Evolutionary conservation across 2,888 invertebrate genomes (phyloP).

Genomic region (Lysandra bellargus): DNA sequence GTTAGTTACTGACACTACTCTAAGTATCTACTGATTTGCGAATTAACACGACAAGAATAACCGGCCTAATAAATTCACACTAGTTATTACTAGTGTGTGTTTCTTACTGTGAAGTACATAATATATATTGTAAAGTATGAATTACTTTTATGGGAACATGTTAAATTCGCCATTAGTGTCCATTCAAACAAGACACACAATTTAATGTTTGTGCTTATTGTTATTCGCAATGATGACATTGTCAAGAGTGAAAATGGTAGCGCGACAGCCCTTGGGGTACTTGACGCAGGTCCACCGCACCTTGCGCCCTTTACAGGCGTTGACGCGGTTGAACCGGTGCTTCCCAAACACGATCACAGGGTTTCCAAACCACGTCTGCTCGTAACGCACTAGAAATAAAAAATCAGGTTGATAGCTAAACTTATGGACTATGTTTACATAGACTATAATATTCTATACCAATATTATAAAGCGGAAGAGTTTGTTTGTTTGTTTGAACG

Average conservation of each 20-base stretch:
- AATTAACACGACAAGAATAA: background rate
- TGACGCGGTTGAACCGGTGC: constrained; percentile 49
- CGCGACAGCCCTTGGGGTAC: constrained; percentile 46
- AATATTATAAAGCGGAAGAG: too few species aligned
- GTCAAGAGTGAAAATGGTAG: constrained; percentile 44
- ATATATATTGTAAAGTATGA: background rate
- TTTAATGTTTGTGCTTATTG: constrained; percentile 49
- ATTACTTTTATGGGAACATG: background rate
- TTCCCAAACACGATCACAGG: constrained; percentile 40
- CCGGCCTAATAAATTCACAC: too few species aligned
- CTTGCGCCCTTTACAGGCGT: constrained; percentile 45
- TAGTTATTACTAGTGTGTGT: too few species aligned
- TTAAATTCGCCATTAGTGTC: background rate
- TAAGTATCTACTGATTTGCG: too few species aligned
- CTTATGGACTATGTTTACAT: too few species aligned
- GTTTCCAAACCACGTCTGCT: background rate
- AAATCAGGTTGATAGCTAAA: too few species aligned
- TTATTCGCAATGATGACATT: constrained; percentile 45
- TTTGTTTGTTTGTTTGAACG: too few species aligned
- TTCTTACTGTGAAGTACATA: background rate
- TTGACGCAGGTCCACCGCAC: constrained; percentile 51
- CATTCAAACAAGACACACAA: background rate
- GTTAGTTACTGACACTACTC: constrained; percentile 17
- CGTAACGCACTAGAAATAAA: background rate
- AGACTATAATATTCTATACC: too few species aligned